phyloP scores from a whole-genome alignment of 2,888 invertebrate species.

The Philhelius pedissequus region DNA sequence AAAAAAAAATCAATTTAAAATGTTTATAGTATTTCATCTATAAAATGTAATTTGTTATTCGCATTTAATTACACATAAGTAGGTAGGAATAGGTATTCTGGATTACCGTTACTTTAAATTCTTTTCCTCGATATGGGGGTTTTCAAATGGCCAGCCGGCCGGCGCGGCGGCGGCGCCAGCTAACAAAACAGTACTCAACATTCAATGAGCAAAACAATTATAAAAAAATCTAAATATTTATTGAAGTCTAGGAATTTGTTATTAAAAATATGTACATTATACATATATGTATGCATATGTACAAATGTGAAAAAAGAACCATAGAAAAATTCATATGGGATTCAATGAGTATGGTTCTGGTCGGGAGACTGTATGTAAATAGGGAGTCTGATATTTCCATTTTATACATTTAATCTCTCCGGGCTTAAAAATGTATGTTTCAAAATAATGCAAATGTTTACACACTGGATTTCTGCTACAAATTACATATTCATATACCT shows the following conservation, averaged over 20 bases:
- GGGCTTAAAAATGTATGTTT: background rate
- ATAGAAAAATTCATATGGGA: background rate
- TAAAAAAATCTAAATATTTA: constrained; percentile 1
- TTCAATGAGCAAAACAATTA: background rate
- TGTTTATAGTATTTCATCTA: background rate
- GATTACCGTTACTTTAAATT: constrained; percentile 35
- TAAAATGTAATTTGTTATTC: background rate
- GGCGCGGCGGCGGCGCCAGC: too few relatives aligned
- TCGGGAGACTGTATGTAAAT: background rate
- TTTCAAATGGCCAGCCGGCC: too few relatives aligned
- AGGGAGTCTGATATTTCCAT: background rate
- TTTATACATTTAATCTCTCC: background rate
- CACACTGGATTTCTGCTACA: too few relatives aligned
- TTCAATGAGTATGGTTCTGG: background rate
- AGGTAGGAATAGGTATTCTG: background rate
- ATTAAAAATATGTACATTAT: background rate
- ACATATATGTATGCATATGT: too few relatives aligned
- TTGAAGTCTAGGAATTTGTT: background rate
- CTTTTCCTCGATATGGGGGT: background rate
- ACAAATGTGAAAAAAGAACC: background rate
- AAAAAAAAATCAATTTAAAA: background rate
- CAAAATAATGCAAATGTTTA: background rate
- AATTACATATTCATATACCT: too few relatives aligned
- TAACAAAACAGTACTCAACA: background rate
- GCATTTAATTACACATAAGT: background rate